Base-by-base conservation (phyloP, 2,113 vertebrate species). In the Columba janthina region DNA sequence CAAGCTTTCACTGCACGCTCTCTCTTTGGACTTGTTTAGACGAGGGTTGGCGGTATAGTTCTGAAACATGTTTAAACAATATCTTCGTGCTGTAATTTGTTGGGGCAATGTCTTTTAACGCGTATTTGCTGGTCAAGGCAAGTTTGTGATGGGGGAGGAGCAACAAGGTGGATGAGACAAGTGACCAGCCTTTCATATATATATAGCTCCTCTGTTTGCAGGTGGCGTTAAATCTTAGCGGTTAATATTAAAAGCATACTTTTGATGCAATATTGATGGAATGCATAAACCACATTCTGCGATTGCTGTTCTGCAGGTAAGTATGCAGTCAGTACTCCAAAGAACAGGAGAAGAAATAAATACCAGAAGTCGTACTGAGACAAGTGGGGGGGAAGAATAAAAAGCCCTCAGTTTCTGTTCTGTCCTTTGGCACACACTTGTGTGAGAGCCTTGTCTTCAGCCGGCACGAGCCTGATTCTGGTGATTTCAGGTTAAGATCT, bases 11-110 rank as follows among this genome's bases (percentile, higher is more conserved):
- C 72, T 93, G 76, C 61, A 20, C 0, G 5, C 76, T 88, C 44
- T 74, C 60, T 74, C 90, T 84, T 84, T 81, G 80, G 96, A 61
- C 96, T 97, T 96, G 96, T 97, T 96, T 95, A 94, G 96, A 54
- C 93, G 90, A 72, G 29, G n/a, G 44, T 65, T 86, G 69, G 78
- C 1, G 17, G 38, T 88, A 10, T 81, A 89, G 81, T 96, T 79
- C 83, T 87, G 93, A 93, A 93, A 87, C 92, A 12, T 92, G 92
- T 94, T 96, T 88, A 62, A 86, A 89, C 92, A 96, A 2, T 78
- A 46, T 50, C 57, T 94, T 71, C 72, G 18, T 2, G 38, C 69
- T 58, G 57, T 53, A 9, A 69, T 88, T 67, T 36, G 70, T 76
- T 78, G 0, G 2, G 69, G 69, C 67, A 77, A 0, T 31, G 34